These are phyloP conservation scores for Phainopepla nitens DNA, from an alignment of 2,113 vertebrate species.

Conservation along the genomic window DNA sequence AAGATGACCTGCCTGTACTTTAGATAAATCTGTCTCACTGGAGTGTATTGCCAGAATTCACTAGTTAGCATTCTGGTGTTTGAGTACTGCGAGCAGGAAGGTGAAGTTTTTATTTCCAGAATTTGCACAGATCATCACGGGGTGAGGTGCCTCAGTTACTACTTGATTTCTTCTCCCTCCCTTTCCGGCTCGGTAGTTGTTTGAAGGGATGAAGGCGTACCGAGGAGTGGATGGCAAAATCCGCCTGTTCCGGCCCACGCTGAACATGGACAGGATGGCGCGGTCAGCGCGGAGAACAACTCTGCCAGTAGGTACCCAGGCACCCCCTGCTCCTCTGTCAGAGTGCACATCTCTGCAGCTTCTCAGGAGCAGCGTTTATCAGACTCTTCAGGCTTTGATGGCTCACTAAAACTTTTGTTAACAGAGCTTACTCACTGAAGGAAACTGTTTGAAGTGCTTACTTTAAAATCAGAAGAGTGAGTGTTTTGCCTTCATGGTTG, in stretches of 20 bases:
- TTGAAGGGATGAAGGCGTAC: slow-evolving; percentile 90
- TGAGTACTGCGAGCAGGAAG: background rate
- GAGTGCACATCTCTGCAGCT: background rate
- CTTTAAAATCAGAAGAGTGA: background rate
- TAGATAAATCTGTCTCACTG: background rate
- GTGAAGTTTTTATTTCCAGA: background rate
- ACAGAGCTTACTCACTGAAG: background rate
- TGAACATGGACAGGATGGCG: slow-evolving; percentile 87
- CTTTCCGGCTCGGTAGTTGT: slow-evolving; percentile 71
- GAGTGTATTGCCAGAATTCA: background rate
- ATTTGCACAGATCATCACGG: background rate
- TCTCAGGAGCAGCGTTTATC: background rate
- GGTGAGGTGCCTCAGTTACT: background rate
- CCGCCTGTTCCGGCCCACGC: slow-evolving; percentile 84
- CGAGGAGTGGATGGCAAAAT: slow-evolving; percentile 81
- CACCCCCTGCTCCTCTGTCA: background rate
- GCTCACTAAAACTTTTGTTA: background rate
- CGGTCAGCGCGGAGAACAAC: slow-evolving; percentile 78
- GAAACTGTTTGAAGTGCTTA: background rate
- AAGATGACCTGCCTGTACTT: background rate
- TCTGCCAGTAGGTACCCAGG: slow-evolving; percentile 78
- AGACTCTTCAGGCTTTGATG: background rate
- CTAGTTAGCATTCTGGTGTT: background rate
- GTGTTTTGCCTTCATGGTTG: background rate
- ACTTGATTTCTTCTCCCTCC: background rate